Conservation (phyloP, 2,113 vertebrate species). For the Gymnocephalus cernua region DNA sequence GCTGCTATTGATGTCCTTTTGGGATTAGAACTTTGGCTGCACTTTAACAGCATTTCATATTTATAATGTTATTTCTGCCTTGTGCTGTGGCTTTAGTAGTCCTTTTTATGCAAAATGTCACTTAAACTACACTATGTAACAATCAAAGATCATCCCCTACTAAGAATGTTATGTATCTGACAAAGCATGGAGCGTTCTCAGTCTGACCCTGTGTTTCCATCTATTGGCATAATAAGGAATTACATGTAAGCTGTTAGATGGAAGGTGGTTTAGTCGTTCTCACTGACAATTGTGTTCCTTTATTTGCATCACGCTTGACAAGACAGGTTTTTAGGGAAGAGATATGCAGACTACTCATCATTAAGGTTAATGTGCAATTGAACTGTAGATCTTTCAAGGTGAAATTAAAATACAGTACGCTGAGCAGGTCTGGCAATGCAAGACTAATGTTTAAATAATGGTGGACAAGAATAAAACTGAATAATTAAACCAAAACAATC, state of each 20-base stretch:
- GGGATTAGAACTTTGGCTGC: background rate
- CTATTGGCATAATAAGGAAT: constrained; percentile 25
- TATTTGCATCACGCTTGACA: background rate
- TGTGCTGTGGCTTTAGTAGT: background rate
- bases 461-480: too few relatives aligned
- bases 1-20: background rate
- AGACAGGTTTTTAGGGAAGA: background rate
- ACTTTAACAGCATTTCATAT: background rate
- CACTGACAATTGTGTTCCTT: background rate
- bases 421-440: too few relatives aligned
- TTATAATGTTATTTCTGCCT: background rate
- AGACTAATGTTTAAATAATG: too few relatives aligned
- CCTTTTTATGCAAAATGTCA: background rate
- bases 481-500: too few relatives aligned
- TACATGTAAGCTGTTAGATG: background rate
- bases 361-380: background rate
- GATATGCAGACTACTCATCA: background rate
- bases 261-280: background rate
- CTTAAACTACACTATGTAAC: background rate
- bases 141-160: background rate
- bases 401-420: background rate
- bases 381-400: background rate
- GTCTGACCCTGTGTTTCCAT: constrained; percentile 23
- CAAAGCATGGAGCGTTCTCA: background rate
- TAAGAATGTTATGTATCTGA: background rate